Conservation (phyloP, 2,797 vertebrate species). For the Myotis myotis region DNA sequence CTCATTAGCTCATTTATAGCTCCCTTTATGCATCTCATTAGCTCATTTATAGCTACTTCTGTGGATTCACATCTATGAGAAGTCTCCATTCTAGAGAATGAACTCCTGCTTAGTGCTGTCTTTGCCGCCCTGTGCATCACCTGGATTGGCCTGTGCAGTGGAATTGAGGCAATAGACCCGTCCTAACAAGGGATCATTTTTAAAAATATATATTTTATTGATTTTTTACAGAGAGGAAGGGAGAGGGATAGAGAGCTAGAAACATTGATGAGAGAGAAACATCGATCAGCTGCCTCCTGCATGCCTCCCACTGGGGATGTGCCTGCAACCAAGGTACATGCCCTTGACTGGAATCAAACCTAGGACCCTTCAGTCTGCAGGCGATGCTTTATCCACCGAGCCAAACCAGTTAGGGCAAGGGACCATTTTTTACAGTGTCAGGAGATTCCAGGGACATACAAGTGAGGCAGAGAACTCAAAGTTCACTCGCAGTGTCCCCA, state of each 20-base stretch:
- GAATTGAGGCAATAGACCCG: background rate
- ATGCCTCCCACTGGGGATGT: too few relatives aligned
- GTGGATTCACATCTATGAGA: background rate
- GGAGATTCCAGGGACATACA: background rate
- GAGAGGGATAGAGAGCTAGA: too few relatives aligned
- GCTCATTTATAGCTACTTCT: background rate
- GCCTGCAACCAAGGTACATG: too few relatives aligned
- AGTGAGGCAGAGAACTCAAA: background rate
- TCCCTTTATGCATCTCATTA: background rate
- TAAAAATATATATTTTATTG: background rate
- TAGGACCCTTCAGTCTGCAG: too few relatives aligned
- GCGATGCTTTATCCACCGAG: too few relatives aligned
- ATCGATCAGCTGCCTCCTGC: too few relatives aligned
- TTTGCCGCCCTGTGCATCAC: background rate
- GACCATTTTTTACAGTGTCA: background rate
- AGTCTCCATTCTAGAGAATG: background rate
- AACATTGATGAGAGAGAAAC: too few relatives aligned
- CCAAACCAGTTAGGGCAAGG: too few relatives aligned
- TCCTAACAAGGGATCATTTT: background rate
- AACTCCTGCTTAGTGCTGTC: background rate
- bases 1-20: slow-evolving; percentile 10
- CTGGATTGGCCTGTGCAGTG: background rate
- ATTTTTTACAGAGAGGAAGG: too few relatives aligned
- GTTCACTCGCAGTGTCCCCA: background rate
- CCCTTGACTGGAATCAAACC: too few relatives aligned